A percentile compares a stretch with the other conserved stretches of the same genome.
phyloP scores from a whole-genome alignment of 1,140 invertebrate genomes.

The Teleopsis dalmanni region DNA sequence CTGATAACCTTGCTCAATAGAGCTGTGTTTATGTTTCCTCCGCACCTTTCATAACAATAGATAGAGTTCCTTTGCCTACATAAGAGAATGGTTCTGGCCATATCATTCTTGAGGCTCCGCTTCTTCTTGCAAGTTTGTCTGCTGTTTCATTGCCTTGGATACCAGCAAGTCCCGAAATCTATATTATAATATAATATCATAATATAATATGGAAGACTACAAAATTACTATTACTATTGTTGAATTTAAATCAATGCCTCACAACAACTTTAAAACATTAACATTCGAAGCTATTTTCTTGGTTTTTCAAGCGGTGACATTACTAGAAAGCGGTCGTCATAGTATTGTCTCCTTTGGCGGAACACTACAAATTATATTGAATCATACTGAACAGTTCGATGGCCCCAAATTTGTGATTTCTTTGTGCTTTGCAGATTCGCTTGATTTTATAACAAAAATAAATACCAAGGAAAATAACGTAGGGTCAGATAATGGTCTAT shows the following conservation, averaged over 20 bases:
- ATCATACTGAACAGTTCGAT: slow-evolving; percentile 78
- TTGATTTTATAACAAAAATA: slow-evolving; percentile 69
- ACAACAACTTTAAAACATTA: slow-evolving; percentile 82
- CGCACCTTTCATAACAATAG: too few relatives aligned
- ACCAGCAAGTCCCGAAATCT: too few relatives aligned
- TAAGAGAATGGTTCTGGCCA: too few relatives aligned
- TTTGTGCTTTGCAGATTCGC: slow-evolving; percentile 68
- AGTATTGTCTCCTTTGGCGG: slow-evolving; percentile 91
- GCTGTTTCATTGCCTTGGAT: too few relatives aligned
- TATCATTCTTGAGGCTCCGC: too few relatives aligned
- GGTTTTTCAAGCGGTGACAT: slow-evolving; percentile 79
- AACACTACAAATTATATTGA: slow-evolving; percentile 71
- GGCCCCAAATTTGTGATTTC: slow-evolving; percentile 71
- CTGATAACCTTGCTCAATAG: too few relatives aligned
- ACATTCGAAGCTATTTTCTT: slow-evolving; percentile 92
- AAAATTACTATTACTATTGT: slow-evolving; percentile 95
- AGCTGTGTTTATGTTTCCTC: too few relatives aligned
- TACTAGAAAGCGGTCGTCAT: slow-evolving; percentile 89
- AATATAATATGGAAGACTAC: too few relatives aligned
- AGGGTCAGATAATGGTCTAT: slow-evolving; percentile 56
- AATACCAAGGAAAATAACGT: slow-evolving; percentile 52
- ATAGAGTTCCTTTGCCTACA: too few relatives aligned
- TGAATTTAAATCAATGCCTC: slow-evolving; percentile 89
- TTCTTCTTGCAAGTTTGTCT: too few relatives aligned
- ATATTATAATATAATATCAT: too few relatives aligned